Evolutionary conservation across 2,797 vertebrate species (phyloP).

Genomic region (Macropodus opercularis): DNA sequence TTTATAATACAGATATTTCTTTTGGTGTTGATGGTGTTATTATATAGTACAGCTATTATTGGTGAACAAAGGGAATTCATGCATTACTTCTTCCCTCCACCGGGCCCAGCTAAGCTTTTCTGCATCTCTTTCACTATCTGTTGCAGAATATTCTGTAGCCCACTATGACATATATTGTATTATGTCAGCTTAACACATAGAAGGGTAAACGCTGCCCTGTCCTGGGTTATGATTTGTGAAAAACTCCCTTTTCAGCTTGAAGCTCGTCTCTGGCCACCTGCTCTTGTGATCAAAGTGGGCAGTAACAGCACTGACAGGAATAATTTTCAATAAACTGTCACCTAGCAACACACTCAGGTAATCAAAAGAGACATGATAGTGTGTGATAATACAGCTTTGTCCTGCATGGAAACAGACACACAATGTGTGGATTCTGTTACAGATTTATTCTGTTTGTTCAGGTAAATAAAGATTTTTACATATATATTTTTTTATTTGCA

Average conservation of each 20-base stretch:
- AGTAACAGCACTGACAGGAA: conserved; percentile 7
- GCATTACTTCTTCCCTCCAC: too few species aligned
- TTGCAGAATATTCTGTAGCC: too few species aligned
- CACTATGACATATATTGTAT: not conserved
- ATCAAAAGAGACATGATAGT: conserved; percentile 23
- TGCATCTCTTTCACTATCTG: too few species aligned
- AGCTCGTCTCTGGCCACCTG: conserved; percentile 30
- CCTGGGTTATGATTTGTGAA: not conserved
- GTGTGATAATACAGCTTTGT: conserved; percentile 21
- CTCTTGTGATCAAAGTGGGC: conserved; percentile 15
- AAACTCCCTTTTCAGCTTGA: not conserved
- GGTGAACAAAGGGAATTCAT: not conserved
- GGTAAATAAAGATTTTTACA: not conserved
- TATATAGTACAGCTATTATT: too few species aligned
- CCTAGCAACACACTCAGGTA: conserved; percentile 60
- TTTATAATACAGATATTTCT: too few species aligned
- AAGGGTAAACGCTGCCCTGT: not conserved
- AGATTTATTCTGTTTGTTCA: not conserved
- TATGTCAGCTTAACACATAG: not conserved
- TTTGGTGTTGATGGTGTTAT: too few species aligned
- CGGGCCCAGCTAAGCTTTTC: too few species aligned
- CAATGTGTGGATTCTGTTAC: not conserved
- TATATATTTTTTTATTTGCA: not conserved
- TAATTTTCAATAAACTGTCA: conserved; percentile 49
- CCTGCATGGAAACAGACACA: not conserved